A percentile compares a stretch with the other conserved stretches of the same genome.
Evolutionary conservation across 2,888 invertebrate species (phyloP).

Genomic region (Atherix ibis): DNA sequence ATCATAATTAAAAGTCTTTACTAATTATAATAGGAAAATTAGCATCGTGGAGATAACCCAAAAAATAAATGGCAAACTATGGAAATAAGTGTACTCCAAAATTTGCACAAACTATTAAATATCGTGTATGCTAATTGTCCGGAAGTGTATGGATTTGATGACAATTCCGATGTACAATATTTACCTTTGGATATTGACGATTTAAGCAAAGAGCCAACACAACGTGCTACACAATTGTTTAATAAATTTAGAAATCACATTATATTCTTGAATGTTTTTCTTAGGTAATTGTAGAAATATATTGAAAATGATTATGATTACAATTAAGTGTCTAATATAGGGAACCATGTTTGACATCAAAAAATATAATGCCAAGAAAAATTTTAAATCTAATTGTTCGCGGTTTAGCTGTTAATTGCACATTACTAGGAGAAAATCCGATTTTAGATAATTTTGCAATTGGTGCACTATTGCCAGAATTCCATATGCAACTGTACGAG

Average conservation of each 20-base stretch:
- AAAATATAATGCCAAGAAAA: conserved; percentile 18
- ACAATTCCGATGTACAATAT: conserved; percentile 9
- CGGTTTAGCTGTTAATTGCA: conserved; percentile 19
- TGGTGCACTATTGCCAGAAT: conserved; percentile 17
- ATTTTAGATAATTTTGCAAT: conserved; percentile 21
- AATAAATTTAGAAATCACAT: conserved; percentile 17
- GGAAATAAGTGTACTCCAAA: too few relatives aligned
- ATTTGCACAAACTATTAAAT: conserved; percentile 17
- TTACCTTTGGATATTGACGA: conserved; percentile 11
- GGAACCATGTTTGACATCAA: conserved; percentile 22
- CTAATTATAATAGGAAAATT: too few relatives aligned
- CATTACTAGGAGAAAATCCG: conserved; percentile 17
- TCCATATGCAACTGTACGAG: conserved; percentile 18
- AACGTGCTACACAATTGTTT: conserved; percentile 16
- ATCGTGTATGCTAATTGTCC: conserved; percentile 16
- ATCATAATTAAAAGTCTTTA: too few relatives aligned
- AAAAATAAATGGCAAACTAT: too few relatives aligned
- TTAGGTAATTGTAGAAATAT: too few relatives aligned
- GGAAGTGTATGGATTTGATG: conserved; percentile 16
- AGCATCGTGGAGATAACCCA: too few relatives aligned
- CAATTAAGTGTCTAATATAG: too few relatives aligned
- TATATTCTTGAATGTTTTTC: conserved; percentile 13
- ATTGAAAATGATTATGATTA: too few relatives aligned
- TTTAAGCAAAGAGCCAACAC: conserved; percentile 17
- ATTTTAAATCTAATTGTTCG: conserved; percentile 20